Evolutionary conservation across 2,888 invertebrate genomes (phyloP).

Genomic region (Cephus sareptanus): DNA sequence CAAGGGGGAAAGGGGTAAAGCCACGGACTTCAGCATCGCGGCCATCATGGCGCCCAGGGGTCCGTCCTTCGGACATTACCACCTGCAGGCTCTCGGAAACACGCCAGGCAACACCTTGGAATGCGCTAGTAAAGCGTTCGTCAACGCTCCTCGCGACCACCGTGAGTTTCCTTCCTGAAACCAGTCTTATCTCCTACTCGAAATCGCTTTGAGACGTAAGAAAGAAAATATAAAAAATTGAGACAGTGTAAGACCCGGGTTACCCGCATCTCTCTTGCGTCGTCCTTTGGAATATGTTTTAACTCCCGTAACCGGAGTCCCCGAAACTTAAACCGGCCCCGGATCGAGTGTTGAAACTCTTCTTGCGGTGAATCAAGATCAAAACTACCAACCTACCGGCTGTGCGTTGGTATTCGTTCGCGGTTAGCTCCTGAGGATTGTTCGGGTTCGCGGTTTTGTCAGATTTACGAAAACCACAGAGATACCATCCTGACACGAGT

Average conservation of each 20-base stretch:
- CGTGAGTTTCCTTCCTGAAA: conserved; percentile 45
- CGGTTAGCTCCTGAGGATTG: background rate
- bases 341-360: background rate
- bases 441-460: background rate
- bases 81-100: conserved; percentile 63
- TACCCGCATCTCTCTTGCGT: background rate
- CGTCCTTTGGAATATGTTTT: background rate
- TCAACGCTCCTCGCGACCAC: conserved; percentile 52
- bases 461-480: background rate
- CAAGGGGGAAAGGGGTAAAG: conserved; percentile 66
- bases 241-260: background rate
- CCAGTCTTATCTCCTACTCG: background rate
- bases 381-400: background rate
- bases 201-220: background rate
- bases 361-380: background rate
- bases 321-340: background rate
- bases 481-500: background rate
- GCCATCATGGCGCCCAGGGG: conserved; percentile 73
- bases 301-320: background rate
- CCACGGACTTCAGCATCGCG: conserved; percentile 80
- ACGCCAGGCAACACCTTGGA: conserved; percentile 54
- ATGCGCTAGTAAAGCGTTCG: conserved; percentile 57
- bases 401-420: background rate
- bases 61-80: conserved; percentile 64
- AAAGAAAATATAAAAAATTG: background rate